phyloP scores from a whole-genome alignment of 1,140 invertebrate species.

The Caenorhabditis brenneri region DNA sequence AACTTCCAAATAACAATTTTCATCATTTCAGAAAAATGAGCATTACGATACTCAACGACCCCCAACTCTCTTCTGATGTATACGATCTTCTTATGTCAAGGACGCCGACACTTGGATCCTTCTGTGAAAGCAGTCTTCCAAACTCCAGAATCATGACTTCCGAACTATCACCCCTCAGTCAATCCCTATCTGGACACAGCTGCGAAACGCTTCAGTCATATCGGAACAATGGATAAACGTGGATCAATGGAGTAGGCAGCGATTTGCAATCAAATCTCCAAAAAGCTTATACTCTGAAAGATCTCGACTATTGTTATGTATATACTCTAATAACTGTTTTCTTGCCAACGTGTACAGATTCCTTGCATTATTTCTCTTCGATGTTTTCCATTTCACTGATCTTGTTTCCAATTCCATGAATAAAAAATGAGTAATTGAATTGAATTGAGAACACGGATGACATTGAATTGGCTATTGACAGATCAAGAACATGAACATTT shows the following conservation, averaged over 20 bases:
- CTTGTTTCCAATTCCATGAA: not conserved
- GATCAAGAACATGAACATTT: slow-evolving; percentile 27
- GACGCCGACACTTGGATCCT: not conserved
- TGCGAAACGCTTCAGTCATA: not conserved
- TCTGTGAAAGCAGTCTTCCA: not conserved
- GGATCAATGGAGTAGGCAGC: not conserved
- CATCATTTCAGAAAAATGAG: slow-evolving; percentile 17
- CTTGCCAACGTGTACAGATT: slow-evolving; percentile 34
- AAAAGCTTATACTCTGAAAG: not conserved
- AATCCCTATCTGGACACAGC: not conserved
- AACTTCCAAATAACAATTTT: not conserved
- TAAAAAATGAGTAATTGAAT: slow-evolving; percentile 17
- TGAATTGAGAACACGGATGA: not conserved
- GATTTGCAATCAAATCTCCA: slow-evolving; percentile 16
- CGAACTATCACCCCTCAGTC: not conserved
- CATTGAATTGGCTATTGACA: not conserved
- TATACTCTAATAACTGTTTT: slow-evolving; percentile 36
- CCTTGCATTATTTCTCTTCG: not conserved
- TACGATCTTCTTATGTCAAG: slow-evolving; percentile 28
- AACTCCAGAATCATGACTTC: slow-evolving; percentile 2
- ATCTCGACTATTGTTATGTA: slow-evolving; percentile 27
- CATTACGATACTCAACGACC: slow-evolving; percentile 38
- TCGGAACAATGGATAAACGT: not conserved
- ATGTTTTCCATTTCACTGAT: not conserved
- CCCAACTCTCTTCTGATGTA: slow-evolving; percentile 26